Evolutionary conservation across 2,113 vertebrate species (phyloP).

Genomic region (Conger conger): DNA sequence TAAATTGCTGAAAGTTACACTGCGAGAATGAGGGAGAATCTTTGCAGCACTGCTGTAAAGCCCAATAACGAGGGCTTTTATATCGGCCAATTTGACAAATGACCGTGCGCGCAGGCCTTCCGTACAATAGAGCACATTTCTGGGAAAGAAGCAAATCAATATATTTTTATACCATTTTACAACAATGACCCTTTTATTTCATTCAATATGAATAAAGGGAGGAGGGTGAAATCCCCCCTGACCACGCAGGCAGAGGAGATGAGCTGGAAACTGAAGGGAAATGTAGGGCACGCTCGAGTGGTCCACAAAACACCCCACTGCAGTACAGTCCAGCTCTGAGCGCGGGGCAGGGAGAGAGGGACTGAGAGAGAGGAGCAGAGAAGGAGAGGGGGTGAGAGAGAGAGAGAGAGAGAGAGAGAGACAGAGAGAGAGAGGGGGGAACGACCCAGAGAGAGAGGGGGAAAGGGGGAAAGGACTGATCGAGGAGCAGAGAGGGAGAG

Average conservation of each 20-base stretch:
- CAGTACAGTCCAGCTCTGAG: neutral
- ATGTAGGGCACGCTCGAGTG: neutral
- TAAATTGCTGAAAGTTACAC: neutral
- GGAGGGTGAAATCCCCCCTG: neutral
- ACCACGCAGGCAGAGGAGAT: neutral
- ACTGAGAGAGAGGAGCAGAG: neutral
- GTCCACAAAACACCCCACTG: neutral
- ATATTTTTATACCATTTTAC: neutral
- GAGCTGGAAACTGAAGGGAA: neutral
- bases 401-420: slow-evolving; percentile 37
- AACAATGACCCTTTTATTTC: neutral
- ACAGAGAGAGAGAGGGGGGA: no score
- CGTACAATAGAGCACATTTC: neutral
- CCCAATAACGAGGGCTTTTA: neutral
- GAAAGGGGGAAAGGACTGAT: neutral
- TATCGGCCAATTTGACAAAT: neutral
- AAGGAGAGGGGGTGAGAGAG: neutral
- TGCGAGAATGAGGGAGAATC: neutral
- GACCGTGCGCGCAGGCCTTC: neutral
- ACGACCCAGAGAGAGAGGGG: no score
- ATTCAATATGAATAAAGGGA: neutral
- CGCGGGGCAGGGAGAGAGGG: slow-evolving; percentile 24
- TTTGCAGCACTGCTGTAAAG: neutral
- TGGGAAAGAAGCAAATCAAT: neutral
- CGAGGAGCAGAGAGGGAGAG: slow-evolving; percentile 3